Conservation (phyloP, 2,797 vertebrate species). For the Morelia viridis region DNA sequence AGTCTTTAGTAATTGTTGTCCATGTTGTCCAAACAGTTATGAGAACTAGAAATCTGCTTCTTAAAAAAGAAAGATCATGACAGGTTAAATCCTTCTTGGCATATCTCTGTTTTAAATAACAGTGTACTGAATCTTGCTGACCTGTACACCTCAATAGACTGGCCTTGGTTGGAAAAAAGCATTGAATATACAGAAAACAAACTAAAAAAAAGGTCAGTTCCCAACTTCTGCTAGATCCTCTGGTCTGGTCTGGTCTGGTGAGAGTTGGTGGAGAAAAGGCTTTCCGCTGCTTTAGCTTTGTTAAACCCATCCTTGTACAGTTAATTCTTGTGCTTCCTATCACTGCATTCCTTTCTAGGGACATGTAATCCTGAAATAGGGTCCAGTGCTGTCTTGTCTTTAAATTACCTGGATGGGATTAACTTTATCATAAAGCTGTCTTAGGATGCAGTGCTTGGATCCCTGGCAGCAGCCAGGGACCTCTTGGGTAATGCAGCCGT, state of each 20-base stretch:
- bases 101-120: background rate
- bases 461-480: background rate
- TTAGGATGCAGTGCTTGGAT: background rate
- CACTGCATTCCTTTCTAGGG: background rate
- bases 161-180: background rate
- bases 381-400: background rate
- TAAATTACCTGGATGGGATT: background rate
- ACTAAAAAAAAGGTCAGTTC: background rate
- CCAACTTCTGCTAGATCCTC: background rate
- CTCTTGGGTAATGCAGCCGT: background rate
- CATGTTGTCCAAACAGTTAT: background rate
- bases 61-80: background rate
- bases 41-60: background rate
- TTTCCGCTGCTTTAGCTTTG: background rate
- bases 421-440: background rate
- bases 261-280: background rate
- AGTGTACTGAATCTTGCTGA: background rate
- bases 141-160: background rate
- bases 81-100: background rate
- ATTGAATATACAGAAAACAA: background rate
- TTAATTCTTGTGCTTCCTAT: background rate
- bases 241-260: background rate
- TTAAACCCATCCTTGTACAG: background rate
- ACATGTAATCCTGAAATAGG: background rate
- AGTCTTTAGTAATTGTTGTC: background rate